Evolutionary conservation across 2,888 invertebrate genomes (phyloP).

Genomic region (Geotrupes spiniger): DNA sequence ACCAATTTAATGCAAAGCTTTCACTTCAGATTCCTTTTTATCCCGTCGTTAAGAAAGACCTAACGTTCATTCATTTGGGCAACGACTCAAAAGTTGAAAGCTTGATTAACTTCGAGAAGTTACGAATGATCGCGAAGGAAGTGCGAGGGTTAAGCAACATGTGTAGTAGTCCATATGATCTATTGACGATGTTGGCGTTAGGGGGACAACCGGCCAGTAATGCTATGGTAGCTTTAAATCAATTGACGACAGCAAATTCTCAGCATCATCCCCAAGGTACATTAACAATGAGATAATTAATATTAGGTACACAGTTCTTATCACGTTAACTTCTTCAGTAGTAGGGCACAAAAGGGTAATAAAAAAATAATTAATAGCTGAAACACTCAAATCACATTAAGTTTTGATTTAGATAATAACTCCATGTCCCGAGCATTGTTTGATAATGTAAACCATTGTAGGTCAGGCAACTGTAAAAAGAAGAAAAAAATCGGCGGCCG

Average conservation of each 20-base stretch:
- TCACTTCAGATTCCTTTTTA: conserved; percentile 74
- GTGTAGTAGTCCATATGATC: conserved; percentile 92
- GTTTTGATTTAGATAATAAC: too few relatives aligned
- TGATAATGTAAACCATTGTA: conserved; percentile 37
- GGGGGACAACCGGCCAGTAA: conserved; percentile 85
- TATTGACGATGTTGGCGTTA: conserved; percentile 78
- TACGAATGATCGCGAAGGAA: conserved; percentile 98
- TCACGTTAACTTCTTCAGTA: too few relatives aligned
- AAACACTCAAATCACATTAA: too few relatives aligned
- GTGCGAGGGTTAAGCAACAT: conserved; percentile 86
- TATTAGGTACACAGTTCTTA: too few relatives aligned
- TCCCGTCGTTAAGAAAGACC: conserved; percentile 89
- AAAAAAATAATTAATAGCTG: too few relatives aligned
- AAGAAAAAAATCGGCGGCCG: conserved; percentile 83
- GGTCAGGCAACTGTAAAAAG: conserved; percentile 86
- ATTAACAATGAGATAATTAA: too few relatives aligned
- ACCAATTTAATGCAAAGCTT: too few relatives aligned
- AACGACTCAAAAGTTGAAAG: conserved; percentile 89
- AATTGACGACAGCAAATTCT: conserved; percentile 73
- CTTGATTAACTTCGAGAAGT: conserved; percentile 95
- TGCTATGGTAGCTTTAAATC: conserved; percentile 85
- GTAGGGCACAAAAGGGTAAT: too few relatives aligned
- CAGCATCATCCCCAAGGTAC: conserved; percentile 53
- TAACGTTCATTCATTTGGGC: conserved; percentile 97
- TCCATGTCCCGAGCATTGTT: background rate